Evolutionary conservation across 2,888 invertebrate genomes (phyloP), one percentile per base, ranked within the genome.

Genomic region (Plebejus melissa): DNA sequence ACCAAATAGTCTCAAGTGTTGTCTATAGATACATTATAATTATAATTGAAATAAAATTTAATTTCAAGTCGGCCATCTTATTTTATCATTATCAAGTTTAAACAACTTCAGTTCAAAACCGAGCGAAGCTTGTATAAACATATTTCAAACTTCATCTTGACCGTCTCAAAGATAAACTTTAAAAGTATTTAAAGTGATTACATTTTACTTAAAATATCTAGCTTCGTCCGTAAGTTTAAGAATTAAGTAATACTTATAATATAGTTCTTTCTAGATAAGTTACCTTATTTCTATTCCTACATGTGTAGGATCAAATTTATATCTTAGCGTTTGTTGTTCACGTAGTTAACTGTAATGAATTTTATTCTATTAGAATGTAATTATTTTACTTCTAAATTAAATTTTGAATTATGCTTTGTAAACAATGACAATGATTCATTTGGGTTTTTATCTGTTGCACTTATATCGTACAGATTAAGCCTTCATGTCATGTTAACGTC

Each of bases 171-270:
- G 82, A 85, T 83, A 83, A 82, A 82, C 84, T 84, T 87, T 82
- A 83, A 80, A 85, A 85, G 86, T 86, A 88, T 86, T 88, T 88
- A 87, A 87, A 88, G 88, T 88, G 87, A 88, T 60, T 65, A 65
- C 28, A 65, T 36, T 32, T 36, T 36, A 65, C 65, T 32, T 13
- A 28, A 11, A n/a, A n/a, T n/a, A n/a, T n/a, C n/a, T n/a, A n/a
- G n/a, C n/a, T n/a, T n/a, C 65, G 60, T 60, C 28, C 28, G 9
- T 28, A 9, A 11, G 9, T 28, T 60, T n/a, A n/a, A 28, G 28
- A 60, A 9, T 9, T 60, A 3, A 54, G 60, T 28, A 11, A 28
- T 60, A 11, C 4, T 69, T 69, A 32, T 32, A 32, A 2, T 0
- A 32, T 32, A 32, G 32, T 32, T 32, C 32, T 32, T 32, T 2